phyloP scores from a whole-genome alignment of 2,113 vertebrate species.

The Bufo bufo region DNA sequence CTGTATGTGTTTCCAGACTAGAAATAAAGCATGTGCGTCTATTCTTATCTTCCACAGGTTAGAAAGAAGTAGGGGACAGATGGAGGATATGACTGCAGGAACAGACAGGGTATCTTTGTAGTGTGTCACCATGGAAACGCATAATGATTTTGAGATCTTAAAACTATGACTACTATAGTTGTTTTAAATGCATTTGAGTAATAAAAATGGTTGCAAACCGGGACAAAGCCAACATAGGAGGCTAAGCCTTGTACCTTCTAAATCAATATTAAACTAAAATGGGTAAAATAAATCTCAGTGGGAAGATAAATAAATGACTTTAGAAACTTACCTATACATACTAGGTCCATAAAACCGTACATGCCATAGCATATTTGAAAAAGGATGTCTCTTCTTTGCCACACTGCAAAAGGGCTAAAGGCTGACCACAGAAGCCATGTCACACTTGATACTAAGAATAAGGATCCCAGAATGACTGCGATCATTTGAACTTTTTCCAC shows the following conservation, averaged over 20 bases:
- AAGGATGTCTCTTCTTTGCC: conserved; percentile 93
- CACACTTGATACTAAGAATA: conserved; percentile 93
- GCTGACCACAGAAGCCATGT: conserved; percentile 96
- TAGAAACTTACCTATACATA: conserved; percentile 88
- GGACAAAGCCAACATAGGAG: too few relatives aligned
- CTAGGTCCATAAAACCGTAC: conserved; percentile 98
- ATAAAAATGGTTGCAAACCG: too few relatives aligned
- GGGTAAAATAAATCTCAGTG: neutral
- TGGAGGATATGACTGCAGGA: too few relatives aligned
- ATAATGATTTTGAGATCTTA: too few relatives aligned
- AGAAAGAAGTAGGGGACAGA: too few relatives aligned
- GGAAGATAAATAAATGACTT: neutral
- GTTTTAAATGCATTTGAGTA: too few relatives aligned
- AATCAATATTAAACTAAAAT: neutral
- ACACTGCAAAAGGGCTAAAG: conserved; percentile 89
- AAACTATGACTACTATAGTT: too few relatives aligned
- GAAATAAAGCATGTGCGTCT: too few relatives aligned
- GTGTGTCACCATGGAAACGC: too few relatives aligned
- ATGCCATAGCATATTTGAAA: conserved; percentile 98
- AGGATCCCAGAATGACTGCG: conserved; percentile 92
- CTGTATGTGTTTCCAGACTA: too few relatives aligned
- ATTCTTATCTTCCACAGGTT: too few relatives aligned
- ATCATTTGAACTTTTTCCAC: conserved; percentile 98
- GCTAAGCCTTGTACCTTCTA: neutral
- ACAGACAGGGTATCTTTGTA: too few relatives aligned